Percentiles rank a stretch among this genome's conserved stretches.
Conservation (phyloP, 23 tunicate genomes). For the Corella eumyota region DNA sequence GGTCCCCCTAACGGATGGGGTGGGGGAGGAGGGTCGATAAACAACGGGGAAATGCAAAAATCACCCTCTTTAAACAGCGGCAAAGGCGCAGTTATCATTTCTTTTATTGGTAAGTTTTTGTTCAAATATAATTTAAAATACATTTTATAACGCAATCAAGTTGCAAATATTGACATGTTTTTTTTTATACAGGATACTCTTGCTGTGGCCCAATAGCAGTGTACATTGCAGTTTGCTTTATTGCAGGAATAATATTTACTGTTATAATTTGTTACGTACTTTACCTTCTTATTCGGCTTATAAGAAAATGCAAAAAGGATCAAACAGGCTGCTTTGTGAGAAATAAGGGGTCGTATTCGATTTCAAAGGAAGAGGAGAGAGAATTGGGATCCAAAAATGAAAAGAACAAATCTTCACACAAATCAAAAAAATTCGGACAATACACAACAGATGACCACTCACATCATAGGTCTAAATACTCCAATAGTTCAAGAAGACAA, state of each 20-base stretch:
- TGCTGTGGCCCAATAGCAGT: constrained; percentile 78
- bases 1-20: constrained; percentile 83
- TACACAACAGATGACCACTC: not conserved
- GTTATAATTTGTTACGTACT: constrained; percentile 13
- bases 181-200: constrained; percentile 57
- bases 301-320: not conserved
- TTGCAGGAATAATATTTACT: constrained; percentile 42
- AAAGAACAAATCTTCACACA: not conserved
- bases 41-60: constrained; percentile 48
- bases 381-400: not conserved
- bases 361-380: not conserved
- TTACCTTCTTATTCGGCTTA: not conserved
- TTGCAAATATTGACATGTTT: no score
- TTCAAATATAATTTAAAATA: not conserved
- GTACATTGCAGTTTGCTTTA: constrained; percentile 50
- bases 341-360: constrained; percentile 1
- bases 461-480: no score
- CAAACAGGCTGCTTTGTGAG: not conserved
- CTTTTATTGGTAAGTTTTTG: constrained; percentile 60
- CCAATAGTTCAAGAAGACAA: no score
- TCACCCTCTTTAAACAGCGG: constrained; percentile 13
- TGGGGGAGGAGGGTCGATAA: constrained; percentile 83
- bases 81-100: constrained; percentile 57
- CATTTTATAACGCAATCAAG: no score
- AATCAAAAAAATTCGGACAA: not conserved